A percentile compares a stretch with the other conserved stretches of the same genome.
Evolutionary conservation across 2,797 vertebrate genomes (phyloP).

Genomic region (Coranthus polyacanthus): DNA sequence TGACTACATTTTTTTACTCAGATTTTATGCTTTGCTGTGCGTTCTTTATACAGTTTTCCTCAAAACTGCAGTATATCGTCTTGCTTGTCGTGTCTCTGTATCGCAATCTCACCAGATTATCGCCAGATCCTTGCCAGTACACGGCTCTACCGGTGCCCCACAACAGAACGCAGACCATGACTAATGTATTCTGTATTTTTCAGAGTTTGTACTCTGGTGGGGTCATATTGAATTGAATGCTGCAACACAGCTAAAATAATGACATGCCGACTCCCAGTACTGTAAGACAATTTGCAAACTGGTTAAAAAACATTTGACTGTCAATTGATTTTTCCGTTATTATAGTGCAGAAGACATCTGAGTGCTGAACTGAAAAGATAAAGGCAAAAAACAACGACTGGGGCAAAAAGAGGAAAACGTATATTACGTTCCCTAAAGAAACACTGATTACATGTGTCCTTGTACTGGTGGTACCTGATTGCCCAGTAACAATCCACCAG

Average conservation of each 20-base stretch:
- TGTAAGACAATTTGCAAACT: no score
- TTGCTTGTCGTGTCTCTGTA: no score
- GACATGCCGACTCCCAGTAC: background rate
- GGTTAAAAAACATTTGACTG: background rate
- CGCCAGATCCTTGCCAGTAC: no score
- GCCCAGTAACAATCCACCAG: conserved; percentile 39
- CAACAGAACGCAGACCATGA: background rate
- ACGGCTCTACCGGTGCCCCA: no score
- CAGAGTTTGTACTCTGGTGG: background rate
- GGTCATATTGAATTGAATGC: conserved; percentile 1
- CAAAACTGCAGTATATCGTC: no score
- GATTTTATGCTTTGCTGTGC: no score
- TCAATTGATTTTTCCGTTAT: conserved; percentile 2
- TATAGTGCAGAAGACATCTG: background rate
- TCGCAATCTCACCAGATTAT: no score
- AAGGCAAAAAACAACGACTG: background rate
- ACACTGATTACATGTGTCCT: conserved; percentile 21
- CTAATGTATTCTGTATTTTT: background rate
- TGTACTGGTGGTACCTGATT: conserved; percentile 31
- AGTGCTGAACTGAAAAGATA: background rate
- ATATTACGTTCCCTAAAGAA: no score
- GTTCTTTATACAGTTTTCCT: no score
- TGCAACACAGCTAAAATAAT: background rate
- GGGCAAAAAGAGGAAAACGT: conserved; percentile 16
- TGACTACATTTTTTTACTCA: no score